Evolutionary conservation across 2,797 vertebrate species (phyloP).

Genomic region (Miichthys miiuy): DNA sequence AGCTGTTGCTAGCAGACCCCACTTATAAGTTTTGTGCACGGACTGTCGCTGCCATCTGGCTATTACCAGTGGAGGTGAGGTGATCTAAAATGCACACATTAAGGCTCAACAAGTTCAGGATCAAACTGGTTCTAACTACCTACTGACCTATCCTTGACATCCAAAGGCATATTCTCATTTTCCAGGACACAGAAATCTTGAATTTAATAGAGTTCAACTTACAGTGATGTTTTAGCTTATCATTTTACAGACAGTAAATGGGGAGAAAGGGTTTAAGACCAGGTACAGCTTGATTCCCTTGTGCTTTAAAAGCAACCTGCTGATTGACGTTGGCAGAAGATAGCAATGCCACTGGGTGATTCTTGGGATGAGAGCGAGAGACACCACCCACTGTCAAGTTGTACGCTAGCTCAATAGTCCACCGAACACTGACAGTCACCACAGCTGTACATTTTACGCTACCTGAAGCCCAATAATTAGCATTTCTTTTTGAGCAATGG

Average conservation of each 20-base stretch:
- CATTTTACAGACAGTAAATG: background rate
- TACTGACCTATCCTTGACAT: slow-evolving; percentile 9
- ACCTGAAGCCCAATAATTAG: slow-evolving; percentile 94
- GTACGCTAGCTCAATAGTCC: slow-evolving; percentile 88
- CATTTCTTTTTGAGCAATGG: slow-evolving; percentile 80
- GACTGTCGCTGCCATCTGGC: slow-evolving; percentile 79
- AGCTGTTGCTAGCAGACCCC: slow-evolving; percentile 79
- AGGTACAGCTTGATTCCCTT: slow-evolving; percentile 15
- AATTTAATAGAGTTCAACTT: slow-evolving; percentile 21
- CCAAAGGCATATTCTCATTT: slow-evolving; percentile 8
- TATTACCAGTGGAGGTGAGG: slow-evolving; percentile 66
- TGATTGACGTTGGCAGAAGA: slow-evolving; percentile 76
- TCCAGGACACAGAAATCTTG: slow-evolving; percentile 15
- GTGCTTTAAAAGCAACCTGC: slow-evolving; percentile 49
- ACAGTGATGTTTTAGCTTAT: background rate
- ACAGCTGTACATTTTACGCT: slow-evolving; percentile 91
- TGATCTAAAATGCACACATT: slow-evolving; percentile 60
- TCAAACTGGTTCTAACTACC: slow-evolving; percentile 38
- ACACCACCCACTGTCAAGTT: slow-evolving; percentile 89
- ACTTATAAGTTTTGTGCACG: slow-evolving; percentile 72
- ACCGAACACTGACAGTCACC: slow-evolving; percentile 87
- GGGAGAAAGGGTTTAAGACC: background rate
- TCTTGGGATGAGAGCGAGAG: slow-evolving; percentile 63
- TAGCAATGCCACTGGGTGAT: slow-evolving; percentile 64
- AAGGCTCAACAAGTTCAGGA: slow-evolving; percentile 44